A percentile compares a stretch with the other conserved stretches of the same genome.
Evolutionary conservation across 1,140 invertebrate species (phyloP).

Genomic region (Sycophaga agraensis): DNA sequence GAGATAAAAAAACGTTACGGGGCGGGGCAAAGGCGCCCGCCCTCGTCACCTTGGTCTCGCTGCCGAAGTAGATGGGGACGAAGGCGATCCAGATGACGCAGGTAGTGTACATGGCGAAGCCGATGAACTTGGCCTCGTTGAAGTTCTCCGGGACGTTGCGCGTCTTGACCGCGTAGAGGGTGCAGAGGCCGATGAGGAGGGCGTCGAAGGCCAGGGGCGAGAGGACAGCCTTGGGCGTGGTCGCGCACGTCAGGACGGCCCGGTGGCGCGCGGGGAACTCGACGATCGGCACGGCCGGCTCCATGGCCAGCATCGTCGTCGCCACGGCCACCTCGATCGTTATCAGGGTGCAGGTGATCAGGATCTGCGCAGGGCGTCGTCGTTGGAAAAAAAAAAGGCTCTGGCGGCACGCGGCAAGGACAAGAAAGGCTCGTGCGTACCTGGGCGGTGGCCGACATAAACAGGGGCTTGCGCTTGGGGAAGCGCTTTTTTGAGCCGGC

Average conservation of each 20-base stretch:
- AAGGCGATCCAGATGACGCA: slow-evolving; percentile 90
- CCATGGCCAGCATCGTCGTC: slow-evolving; percentile 68
- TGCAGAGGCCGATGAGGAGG: slow-evolving; percentile 77
- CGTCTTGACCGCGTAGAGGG: slow-evolving; percentile 83
- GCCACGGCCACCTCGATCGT: slow-evolving; percentile 72
- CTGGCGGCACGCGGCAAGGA: background rate
- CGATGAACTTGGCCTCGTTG: slow-evolving; percentile 83
- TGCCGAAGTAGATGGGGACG: slow-evolving; percentile 81
- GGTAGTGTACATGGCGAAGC: slow-evolving; percentile 86
- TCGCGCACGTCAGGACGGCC: slow-evolving; percentile 71
- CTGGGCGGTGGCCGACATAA: slow-evolving; percentile 61
- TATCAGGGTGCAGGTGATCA: slow-evolving; percentile 68
- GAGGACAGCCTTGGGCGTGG: slow-evolving; percentile 68
- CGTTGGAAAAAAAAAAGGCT: no score
- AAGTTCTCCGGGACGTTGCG: slow-evolving; percentile 87
- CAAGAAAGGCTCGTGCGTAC: slow-evolving; percentile 33
- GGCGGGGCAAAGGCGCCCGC: no score
- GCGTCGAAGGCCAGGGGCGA: slow-evolving; percentile 79
- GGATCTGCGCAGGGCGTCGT: slow-evolving; percentile 54
- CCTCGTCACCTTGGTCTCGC: slow-evolving; percentile 64
- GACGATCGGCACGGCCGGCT: slow-evolving; percentile 66
- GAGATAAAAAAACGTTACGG: no score
- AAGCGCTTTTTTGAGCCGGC: slow-evolving; percentile 81
- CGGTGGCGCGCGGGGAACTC: slow-evolving; percentile 62
- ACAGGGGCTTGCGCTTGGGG: slow-evolving; percentile 75